Percentiles rank a stretch among this genome's conserved stretches.
Conservation (phyloP, 2,888 invertebrate species). For the Biston betularia region DNA sequence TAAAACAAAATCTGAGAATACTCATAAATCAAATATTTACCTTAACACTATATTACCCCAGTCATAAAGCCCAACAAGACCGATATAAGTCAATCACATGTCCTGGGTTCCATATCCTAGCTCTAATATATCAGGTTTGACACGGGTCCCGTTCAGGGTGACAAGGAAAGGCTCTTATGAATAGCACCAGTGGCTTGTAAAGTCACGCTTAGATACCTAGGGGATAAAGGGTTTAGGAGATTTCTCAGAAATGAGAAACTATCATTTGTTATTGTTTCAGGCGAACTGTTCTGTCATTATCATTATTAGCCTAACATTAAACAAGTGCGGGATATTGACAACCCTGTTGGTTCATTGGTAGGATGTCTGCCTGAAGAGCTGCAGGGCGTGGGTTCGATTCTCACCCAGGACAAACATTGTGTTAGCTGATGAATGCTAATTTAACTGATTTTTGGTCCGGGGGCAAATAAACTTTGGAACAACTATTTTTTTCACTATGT, state of each 20-base stretch:
- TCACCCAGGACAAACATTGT: no score
- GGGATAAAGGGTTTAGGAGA: constrained; percentile 5
- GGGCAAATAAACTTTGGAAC: no score
- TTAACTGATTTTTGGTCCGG: no score
- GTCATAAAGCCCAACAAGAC: constrained; percentile 16
- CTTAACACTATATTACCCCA: constrained; percentile 32
- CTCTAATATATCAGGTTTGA: constrained; percentile 81
- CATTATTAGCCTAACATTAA: no score
- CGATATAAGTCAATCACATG: constrained; percentile 63
- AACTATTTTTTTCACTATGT: no score
- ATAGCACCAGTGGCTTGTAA: constrained; percentile 29
- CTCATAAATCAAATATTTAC: constrained; percentile 8
- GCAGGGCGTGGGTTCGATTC: no score
- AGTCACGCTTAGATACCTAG: constrained; percentile 21
- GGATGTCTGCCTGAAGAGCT: no score
- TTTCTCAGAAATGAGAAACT: constrained; percentile 1
- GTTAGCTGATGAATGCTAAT: no score
- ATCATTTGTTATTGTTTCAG: background rate
- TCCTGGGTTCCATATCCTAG: constrained; percentile 52
- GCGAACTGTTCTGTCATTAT: no score
- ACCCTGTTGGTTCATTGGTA: no score
- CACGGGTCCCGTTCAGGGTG: constrained; percentile 71
- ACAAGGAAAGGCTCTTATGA: constrained; percentile 78
- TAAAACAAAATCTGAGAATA: background rate
- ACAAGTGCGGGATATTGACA: no score